phyloP scores from a whole-genome alignment of 2,888 invertebrate species.

The Cerastis rubricosa region DNA sequence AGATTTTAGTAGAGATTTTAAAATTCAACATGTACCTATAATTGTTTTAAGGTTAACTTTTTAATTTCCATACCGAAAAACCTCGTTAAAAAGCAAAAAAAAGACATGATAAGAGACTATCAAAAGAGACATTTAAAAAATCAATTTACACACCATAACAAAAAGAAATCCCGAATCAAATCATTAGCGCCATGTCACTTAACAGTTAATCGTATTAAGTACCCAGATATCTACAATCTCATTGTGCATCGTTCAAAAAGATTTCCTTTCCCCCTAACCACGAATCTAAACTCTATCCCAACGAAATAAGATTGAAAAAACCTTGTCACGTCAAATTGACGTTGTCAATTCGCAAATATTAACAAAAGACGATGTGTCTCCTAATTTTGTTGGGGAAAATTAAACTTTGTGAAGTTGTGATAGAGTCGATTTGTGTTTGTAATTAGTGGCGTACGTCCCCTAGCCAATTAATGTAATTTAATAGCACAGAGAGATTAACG shows the following conservation, averaged over 20 bases:
- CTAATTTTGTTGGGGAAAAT: slow-evolving; percentile 66
- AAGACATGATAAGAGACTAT: background rate
- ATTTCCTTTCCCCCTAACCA: slow-evolving; percentile 59
- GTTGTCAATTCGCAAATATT: slow-evolving; percentile 85
- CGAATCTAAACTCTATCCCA: slow-evolving; percentile 66
- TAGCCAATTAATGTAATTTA: slow-evolving; percentile 90
- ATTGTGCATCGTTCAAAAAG: slow-evolving; percentile 81
- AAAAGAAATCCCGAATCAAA: slow-evolving; percentile 80
- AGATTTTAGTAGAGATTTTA: background rate
- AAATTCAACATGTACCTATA: background rate
- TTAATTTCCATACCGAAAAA: background rate
- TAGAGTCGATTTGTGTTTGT: slow-evolving; percentile 66
- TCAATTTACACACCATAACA: slow-evolving; percentile 58
- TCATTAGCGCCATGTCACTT: slow-evolving; percentile 89
- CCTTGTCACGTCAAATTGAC: slow-evolving; percentile 64
- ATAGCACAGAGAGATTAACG: slow-evolving; percentile 88
- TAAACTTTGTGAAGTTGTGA: slow-evolving; percentile 67
- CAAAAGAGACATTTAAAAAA: slow-evolving; percentile 33
- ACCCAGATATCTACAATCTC: slow-evolving; percentile 86
- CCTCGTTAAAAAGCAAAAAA: background rate
- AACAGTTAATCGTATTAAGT: slow-evolving; percentile 89
- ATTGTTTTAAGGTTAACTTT: background rate
- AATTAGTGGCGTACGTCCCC: slow-evolving; percentile 75
- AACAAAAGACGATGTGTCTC: slow-evolving; percentile 79
- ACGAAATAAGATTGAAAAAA: slow-evolving; percentile 69